A percentile compares a stretch with the other conserved stretches of the same genome.
phyloP scores from a whole-genome alignment of 2,888 invertebrate genomes.

The Netelia inedita region DNA sequence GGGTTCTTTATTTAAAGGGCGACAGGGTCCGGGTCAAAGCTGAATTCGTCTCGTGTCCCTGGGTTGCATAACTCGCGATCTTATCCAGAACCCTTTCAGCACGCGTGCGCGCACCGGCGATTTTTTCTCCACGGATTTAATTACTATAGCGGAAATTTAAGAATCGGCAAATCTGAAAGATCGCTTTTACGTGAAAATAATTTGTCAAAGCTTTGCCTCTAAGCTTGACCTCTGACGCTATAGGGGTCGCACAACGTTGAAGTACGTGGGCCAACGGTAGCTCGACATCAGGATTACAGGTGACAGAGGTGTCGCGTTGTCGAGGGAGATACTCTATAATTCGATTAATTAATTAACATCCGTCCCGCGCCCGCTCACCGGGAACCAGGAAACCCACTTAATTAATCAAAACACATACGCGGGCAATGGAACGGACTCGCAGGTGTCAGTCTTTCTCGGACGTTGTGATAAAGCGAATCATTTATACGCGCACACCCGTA shows the following conservation, averaged over 20 bases:
- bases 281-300: not conserved
- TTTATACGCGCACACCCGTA: not conserved
- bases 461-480: conserved; percentile 13
- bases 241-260: not conserved
- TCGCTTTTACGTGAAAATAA: not conserved
- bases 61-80: no score
- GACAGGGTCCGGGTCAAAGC: no score
- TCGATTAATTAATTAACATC: conserved; percentile 60
- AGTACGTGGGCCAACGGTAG: not conserved
- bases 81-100: no score
- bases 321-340: conserved; percentile 31
- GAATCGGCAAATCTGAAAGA: no score
- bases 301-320: not conserved
- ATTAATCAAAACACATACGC: conserved; percentile 31
- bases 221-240: not conserved
- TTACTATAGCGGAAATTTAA: no score
- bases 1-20: no score
- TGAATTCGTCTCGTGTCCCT: no score
- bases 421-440: not conserved
- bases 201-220: not conserved
- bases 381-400: conserved; percentile 15
- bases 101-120: no score
- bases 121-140: no score
- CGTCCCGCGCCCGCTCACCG: not conserved
- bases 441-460: conserved; percentile 7